Evolutionary conservation across 1,140 invertebrate genomes (phyloP).

Genomic region (Tribolium castaneum): DNA sequence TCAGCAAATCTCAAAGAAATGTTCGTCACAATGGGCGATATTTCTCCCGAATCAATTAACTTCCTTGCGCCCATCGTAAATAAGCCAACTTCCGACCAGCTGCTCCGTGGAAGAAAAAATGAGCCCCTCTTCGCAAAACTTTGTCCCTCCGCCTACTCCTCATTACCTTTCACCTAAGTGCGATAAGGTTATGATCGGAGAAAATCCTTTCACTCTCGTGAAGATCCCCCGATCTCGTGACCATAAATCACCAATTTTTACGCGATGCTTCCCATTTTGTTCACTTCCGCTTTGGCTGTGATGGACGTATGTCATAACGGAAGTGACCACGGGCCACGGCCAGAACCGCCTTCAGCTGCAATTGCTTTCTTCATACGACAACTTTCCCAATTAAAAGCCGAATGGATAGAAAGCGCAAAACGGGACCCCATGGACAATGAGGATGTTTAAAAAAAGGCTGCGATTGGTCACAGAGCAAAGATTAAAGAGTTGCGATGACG

Average conservation of each 20-base stretch:
- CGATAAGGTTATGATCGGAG: slow-evolving; percentile 32
- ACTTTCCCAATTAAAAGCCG: slow-evolving; percentile 36
- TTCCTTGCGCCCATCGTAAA: not conserved
- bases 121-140: not conserved
- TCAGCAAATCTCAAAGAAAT: not conserved
- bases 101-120: not conserved
- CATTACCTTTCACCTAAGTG: slow-evolving; percentile 37
- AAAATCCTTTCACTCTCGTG: slow-evolving; percentile 38
- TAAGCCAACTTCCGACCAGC: not conserved
- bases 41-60: not conserved
- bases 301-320: slow-evolving; percentile 17
- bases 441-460: not conserved
- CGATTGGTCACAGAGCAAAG: not conserved
- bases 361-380: slow-evolving; percentile 7
- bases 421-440: not conserved
- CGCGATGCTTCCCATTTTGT: not conserved
- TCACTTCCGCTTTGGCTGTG: not conserved
- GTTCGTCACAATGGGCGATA: not conserved
- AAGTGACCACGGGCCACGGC: slow-evolving; percentile 3
- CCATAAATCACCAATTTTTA: slow-evolving; percentile 24
- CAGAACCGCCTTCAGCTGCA: slow-evolving; percentile 12
- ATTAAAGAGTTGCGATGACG: not conserved
- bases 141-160: not conserved
- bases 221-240: not conserved
- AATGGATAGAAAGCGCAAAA: slow-evolving; percentile 37